phyloP scores from a whole-genome alignment of 2,888 invertebrate genomes.

The Ormyrus thymus region DNA sequence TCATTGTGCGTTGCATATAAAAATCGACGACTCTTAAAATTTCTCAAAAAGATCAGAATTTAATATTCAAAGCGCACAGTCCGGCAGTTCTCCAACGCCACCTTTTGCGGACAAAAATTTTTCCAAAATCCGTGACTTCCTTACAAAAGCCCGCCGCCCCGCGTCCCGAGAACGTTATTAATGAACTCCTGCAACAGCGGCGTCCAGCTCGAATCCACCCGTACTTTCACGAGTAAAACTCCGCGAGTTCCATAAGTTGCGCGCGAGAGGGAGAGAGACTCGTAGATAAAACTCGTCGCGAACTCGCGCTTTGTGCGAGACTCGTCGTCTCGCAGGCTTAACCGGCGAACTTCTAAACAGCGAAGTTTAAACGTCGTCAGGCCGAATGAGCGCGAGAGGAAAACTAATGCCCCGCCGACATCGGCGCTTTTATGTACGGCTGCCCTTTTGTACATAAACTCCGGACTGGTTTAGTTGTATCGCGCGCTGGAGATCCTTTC shows the following conservation, averaged over 20 bases:
- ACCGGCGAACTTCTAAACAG: constrained; percentile 56
- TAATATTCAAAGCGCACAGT: no score
- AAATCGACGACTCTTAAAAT: no score
- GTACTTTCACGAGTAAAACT: no score
- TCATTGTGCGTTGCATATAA: no score
- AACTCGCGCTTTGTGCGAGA: constrained; percentile 16
- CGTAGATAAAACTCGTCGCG: constrained; percentile 27
- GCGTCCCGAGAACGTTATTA: no score
- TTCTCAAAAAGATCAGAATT: no score
- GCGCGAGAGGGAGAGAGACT: not conserved
- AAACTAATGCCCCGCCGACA: constrained; percentile 22
- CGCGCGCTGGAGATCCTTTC: constrained; percentile 27
- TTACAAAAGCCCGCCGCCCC: no score
- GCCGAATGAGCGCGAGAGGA: constrained; percentile 25
- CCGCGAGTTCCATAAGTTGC: constrained; percentile 11
- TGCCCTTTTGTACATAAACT: not conserved
- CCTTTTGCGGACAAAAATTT: no score
- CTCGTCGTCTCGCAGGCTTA: constrained; percentile 15
- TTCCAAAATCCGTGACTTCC: no score
- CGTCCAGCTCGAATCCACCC: no score
- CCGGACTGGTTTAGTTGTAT: not conserved
- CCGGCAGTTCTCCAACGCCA: no score
- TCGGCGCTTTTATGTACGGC: constrained; percentile 27
- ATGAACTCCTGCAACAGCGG: no score
- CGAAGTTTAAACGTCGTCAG: constrained; percentile 57